phyloP scores from a whole-genome alignment of 2,797 vertebrate species.

The Hyperoplus lanceolatus region DNA sequence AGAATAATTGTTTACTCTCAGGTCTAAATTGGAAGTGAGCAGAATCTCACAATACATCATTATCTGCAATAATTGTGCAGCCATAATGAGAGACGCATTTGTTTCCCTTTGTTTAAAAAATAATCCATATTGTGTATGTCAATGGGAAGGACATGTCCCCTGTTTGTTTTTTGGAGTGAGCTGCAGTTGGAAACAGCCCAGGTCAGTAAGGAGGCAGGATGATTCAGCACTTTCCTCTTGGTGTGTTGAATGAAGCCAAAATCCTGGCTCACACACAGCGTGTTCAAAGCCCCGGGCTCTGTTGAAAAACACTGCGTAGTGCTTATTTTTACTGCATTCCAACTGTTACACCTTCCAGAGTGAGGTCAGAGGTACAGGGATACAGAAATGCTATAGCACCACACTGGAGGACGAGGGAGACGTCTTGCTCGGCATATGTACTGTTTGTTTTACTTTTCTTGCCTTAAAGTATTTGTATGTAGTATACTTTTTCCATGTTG shows the following conservation, averaged over 20 bases:
- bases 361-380: constrained; percentile 40
- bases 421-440: constrained; percentile 1
- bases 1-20: not conserved
- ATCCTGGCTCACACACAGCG: constrained; percentile 45
- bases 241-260: constrained; percentile 42
- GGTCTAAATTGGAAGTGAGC: not conserved
- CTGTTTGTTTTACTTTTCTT: constrained; percentile 3
- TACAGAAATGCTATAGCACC: constrained; percentile 1
- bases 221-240: constrained; percentile 74
- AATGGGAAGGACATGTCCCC: constrained; percentile 50
- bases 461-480: not conserved
- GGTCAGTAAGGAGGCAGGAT: constrained; percentile 59
- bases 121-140: constrained; percentile 2
- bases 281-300: constrained; percentile 39
- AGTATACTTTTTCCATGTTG: not conserved
- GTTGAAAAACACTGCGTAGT: constrained; percentile 50
- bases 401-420: not conserved
- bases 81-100: not conserved
- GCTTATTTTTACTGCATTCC: constrained; percentile 51
- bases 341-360: constrained; percentile 11
- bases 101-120: not conserved
- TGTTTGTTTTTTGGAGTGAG: constrained; percentile 46
- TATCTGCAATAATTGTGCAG: not conserved
- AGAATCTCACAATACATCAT: not conserved
- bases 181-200: constrained; percentile 64